Conservation (phyloP, 2,888 invertebrate species). For the Cyaniris semiargus region DNA sequence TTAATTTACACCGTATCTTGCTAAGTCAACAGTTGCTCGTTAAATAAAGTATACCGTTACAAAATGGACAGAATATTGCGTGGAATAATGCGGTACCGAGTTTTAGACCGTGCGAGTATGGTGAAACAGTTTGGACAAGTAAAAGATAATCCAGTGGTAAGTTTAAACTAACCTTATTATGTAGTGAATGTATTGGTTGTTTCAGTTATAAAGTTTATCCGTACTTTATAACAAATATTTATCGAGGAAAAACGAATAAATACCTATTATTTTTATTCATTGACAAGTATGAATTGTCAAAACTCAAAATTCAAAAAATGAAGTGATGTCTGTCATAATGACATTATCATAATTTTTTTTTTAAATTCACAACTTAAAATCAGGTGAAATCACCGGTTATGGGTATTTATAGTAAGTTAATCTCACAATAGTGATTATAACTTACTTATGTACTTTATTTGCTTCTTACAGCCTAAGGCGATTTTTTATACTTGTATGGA, state of each 20-base stretch:
- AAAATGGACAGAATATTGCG: constrained; percentile 92
- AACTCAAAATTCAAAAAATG: not conserved
- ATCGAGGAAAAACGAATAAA: not conserved
- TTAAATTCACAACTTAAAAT: not conserved
- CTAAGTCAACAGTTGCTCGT: constrained; percentile 35
- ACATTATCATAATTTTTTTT: not conserved
- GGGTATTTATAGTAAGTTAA: too few species aligned
- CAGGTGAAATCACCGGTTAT: too few species aligned
- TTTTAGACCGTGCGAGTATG: constrained; percentile 90
- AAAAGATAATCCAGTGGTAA: constrained; percentile 92
- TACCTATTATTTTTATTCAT: not conserved
- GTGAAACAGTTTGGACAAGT: constrained; percentile 95
- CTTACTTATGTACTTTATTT: not conserved
- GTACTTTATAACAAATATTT: not conserved
- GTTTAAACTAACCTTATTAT: constrained; percentile 51
- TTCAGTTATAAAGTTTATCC: not conserved
- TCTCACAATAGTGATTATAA: not conserved
- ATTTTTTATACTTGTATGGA: constrained; percentile 99
- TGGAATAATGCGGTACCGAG: constrained; percentile 94
- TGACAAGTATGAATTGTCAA: constrained; percentile 7
- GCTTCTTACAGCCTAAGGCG: constrained; percentile 91
- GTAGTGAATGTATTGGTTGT: not conserved
- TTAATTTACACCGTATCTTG: constrained; percentile 30
- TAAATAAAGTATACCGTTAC: constrained; percentile 38
- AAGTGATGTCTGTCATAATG: not conserved